Base-by-base conservation (phyloP, 1,140 invertebrate genomes). In the Notospermus geniculatus region DNA sequence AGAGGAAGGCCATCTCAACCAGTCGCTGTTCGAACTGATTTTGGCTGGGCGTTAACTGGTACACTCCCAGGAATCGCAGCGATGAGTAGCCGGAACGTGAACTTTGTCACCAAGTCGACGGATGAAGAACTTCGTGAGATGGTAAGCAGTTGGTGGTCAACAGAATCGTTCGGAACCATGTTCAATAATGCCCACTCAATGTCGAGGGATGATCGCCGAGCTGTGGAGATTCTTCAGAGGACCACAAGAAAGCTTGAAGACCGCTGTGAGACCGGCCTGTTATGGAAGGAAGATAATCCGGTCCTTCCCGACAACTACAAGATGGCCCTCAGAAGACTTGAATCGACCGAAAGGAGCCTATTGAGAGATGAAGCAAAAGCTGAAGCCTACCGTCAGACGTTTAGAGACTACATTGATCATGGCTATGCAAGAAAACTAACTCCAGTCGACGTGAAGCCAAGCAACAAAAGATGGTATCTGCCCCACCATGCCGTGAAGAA, bases 401-500 rank as follows among this genome's bases (percentile, higher is more conserved):
- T 53, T 25, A 53, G 23, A 53, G 50, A 53, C 23, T 17, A 53
- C 23, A 25, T 53, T 11, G 23, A 11, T 22, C 11, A 22, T 13
- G 50, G 50, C 9, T 53, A 17, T 53, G 50, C 50, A 53, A 11
- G 50, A 13, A 53, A 53, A 22, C 50, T 53, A 11, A 53, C 15
- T 23, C 50, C 50, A 13, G 50, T 13, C 11, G 50, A 53, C 11
- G 50, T 22, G 11, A 17, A 17, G 23, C 23, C 13, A 11, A 53
- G 23, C 50, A 11, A 15, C 11, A 53, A 23, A 53, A 15, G 13
- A 15, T 56, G 54, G 54, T 56, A 11, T 30, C 13, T 56, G 27
- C 54, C 54, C 30, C 19, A 56, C 54, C 54, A 32, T 56, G 54
- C 22, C n/a, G 54, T 56, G 7, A 15, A 7, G 11, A 23, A 56